Evolutionary conservation across 2,797 vertebrate genomes (phyloP).

Genomic region (Anableps anableps): DNA sequence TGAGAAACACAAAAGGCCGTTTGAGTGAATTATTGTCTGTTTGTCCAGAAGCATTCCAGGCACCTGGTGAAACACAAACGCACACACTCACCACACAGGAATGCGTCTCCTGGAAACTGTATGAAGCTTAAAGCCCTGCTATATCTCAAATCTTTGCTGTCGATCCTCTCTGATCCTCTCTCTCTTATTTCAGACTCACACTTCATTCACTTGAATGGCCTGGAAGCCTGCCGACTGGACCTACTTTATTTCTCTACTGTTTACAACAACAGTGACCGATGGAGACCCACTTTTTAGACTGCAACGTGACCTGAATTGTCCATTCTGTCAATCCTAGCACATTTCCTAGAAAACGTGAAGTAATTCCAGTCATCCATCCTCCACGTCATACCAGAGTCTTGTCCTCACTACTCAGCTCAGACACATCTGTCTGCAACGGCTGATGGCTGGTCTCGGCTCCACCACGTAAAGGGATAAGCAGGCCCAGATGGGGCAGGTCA

Average conservation of each 20-base stretch:
- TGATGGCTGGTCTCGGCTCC: conserved; percentile 48
- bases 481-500: conserved; percentile 68
- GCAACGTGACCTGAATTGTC: conserved; percentile 38
- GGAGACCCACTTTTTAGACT: conserved; percentile 19
- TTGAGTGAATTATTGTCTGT: conserved; percentile 70
- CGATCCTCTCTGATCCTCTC: conserved; percentile 4
- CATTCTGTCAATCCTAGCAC: conserved; percentile 40
- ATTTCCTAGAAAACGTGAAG: conserved; percentile 29
- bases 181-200: conserved; percentile 20
- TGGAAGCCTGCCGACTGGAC: conserved; percentile 39
- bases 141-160: conserved; percentile 20
- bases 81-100: conserved; percentile 48
- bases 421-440: conserved; percentile 33
- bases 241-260: conserved; percentile 42
- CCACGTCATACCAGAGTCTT: conserved; percentile 13
- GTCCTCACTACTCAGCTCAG: conserved; percentile 33
- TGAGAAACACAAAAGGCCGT: conserved; percentile 59
- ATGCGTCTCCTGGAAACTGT: conserved; percentile 42
- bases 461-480: conserved; percentile 61
- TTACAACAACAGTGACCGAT: conserved; percentile 15
- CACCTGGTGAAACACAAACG: conserved; percentile 57
- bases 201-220: conserved; percentile 34
- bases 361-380: conserved; percentile 10
- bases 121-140: conserved; percentile 28
- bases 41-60: conserved; percentile 66